Evolutionary conservation across 2,797 vertebrate genomes (phyloP).

Genomic region (Thripadectes ignobilis): DNA sequence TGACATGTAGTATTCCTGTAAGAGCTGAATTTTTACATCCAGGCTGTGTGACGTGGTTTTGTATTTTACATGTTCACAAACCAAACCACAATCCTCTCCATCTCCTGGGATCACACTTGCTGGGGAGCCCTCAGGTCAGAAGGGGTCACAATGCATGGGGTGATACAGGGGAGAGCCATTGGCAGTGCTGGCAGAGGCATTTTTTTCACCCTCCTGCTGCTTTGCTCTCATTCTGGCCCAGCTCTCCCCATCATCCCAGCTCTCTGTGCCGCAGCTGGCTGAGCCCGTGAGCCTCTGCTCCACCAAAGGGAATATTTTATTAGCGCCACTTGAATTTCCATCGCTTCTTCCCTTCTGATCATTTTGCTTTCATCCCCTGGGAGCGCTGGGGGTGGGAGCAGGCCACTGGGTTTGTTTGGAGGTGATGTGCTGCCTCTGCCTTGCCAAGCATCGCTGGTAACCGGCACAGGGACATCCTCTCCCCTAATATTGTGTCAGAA

Average conservation of each 20-base stretch:
- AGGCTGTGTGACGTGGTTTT: fast-evolving
- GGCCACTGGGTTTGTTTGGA: neutral
- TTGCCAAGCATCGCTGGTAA: fast-evolving
- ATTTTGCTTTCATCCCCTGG: constrained; percentile 33
- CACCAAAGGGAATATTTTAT: constrained; percentile 65
- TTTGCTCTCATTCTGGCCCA: neutral
- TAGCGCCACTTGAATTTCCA: neutral
- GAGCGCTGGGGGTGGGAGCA: neutral
- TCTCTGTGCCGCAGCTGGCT: neutral
- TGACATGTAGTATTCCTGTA: fast-evolving
- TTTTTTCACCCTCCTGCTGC: neutral
- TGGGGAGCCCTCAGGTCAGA: fast-evolving
- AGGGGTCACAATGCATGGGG: neutral
- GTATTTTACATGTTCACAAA: neutral
- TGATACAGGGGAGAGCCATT: fast-evolving
- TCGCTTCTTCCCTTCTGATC: constrained; percentile 5
- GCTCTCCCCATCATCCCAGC: neutral
- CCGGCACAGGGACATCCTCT: neutral
- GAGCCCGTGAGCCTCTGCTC: constrained; percentile 11
- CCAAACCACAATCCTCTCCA: fast-evolving
- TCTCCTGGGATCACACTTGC: neutral
- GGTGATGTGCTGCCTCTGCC: neutral
- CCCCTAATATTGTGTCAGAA: neutral
- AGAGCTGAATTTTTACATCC: neutral
- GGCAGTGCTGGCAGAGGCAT: neutral